These are phyloP conservation scores for Arrhamphus sclerolepis DNA, from an alignment of 2,797 vertebrate species.

Conservation along the genomic window DNA sequence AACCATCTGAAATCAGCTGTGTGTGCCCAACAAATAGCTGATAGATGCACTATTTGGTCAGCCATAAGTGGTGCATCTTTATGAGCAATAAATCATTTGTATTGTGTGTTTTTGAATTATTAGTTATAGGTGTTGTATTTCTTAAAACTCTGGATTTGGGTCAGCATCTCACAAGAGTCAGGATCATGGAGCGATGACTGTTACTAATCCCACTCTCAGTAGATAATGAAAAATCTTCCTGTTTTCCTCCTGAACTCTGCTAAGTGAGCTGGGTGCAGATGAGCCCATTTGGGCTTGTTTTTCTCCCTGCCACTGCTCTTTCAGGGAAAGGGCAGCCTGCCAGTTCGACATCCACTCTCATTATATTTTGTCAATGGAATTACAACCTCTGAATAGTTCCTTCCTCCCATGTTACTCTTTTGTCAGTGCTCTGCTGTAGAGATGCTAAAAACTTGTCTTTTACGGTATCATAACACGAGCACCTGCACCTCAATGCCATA, in stretches of 20 bases:
- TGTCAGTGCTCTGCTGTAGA: slow-evolving; percentile 30
- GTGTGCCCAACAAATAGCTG: too few species aligned
- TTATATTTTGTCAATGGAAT: slow-evolving; percentile 39
- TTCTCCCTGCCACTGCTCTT: slow-evolving; percentile 26
- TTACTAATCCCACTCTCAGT: too few species aligned
- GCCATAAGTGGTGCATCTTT: too few species aligned
- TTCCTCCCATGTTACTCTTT: slow-evolving; percentile 13
- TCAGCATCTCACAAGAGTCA: too few species aligned
- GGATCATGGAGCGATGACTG: too few species aligned
- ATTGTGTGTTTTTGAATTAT: too few species aligned
- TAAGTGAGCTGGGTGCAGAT: slow-evolving; percentile 19
- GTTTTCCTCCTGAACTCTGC: slow-evolving; percentile 31
- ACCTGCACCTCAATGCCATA: not conserved
- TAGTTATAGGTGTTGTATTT: too few species aligned
- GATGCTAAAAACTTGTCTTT: slow-evolving; percentile 40
- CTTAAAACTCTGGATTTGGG: too few species aligned
- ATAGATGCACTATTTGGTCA: too few species aligned
- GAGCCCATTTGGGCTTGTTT: slow-evolving; percentile 25
- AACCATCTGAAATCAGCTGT: too few species aligned
- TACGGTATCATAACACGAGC: not conserved
- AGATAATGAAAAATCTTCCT: slow-evolving; percentile 30
- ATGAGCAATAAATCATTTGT: too few species aligned
- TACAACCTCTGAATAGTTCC: slow-evolving; percentile 31
- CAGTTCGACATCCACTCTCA: slow-evolving; percentile 26
- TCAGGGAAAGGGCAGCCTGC: slow-evolving; percentile 39